Conservation (phyloP, 2,113 vertebrate species). For the Apodemus sylvaticus region DNA sequence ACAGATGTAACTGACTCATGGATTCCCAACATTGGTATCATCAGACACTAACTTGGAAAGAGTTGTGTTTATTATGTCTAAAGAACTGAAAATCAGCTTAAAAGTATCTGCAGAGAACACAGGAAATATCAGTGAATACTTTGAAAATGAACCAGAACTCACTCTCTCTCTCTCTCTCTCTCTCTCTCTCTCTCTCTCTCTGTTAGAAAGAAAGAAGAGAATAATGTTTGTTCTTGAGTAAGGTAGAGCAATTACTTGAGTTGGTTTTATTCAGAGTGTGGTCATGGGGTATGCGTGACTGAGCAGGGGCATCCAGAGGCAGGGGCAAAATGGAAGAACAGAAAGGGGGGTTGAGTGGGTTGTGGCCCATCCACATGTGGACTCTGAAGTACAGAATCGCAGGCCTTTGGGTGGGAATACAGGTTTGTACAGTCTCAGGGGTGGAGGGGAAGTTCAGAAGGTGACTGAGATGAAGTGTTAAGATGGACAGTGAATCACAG, state of each 20-base stretch:
- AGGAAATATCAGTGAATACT: neutral
- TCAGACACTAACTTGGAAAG: conserved; percentile 5
- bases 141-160: conserved; percentile 49
- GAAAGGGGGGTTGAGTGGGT: neutral
- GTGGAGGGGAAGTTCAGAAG: neutral
- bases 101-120: neutral
- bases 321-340: neutral
- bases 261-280: neutral
- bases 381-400: neutral
- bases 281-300: neutral
- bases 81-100: neutral
- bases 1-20: neutral
- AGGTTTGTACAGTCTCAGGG: neutral
- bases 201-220: conserved; percentile 13
- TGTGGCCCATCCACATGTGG: neutral
- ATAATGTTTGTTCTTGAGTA: neutral
- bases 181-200: no score
- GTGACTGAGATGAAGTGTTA: neutral
- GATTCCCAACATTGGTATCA: conserved; percentile 4
- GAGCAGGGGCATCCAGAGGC: neutral
- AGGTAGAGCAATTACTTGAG: neutral
- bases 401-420: neutral
- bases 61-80: neutral
- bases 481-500: neutral
- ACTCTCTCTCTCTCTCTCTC: no score